Percentiles rank a stretch among this genome's conserved stretches.
phyloP scores from a whole-genome alignment of 2,113 vertebrate species.

The Xenopus laevis region DNA sequence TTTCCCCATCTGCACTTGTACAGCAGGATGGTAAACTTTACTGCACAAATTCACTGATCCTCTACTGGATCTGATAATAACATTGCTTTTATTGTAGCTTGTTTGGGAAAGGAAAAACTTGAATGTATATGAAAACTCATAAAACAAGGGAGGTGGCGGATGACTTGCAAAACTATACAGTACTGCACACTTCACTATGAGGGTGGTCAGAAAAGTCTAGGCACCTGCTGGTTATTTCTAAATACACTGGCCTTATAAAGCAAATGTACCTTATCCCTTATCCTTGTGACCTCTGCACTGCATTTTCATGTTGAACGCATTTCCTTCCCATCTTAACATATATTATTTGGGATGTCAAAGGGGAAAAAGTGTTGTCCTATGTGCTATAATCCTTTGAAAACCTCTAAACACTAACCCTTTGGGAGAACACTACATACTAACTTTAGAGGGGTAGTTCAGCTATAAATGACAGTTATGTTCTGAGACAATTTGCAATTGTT shows the following conservation, averaged over 20 bases:
- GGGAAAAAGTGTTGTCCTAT: too few species aligned
- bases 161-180: slow-evolving; percentile 1
- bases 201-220: slow-evolving; percentile 17
- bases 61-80: slow-evolving; percentile 30
- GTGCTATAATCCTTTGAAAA: too few species aligned
- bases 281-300: too few species aligned
- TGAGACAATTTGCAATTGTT: too few species aligned
- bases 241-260: neutral
- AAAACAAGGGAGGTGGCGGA: neutral
- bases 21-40: slow-evolving; percentile 27
- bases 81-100: slow-evolving; percentile 10
- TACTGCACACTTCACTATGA: neutral
- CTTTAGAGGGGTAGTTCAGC: too few species aligned
- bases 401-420: too few species aligned
- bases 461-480: too few species aligned
- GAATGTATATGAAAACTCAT: slow-evolving; percentile 30
- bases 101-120: slow-evolving; percentile 1
- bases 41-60: slow-evolving; percentile 23
- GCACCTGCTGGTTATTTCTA: slow-evolving; percentile 31
- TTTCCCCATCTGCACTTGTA: slow-evolving; percentile 35
- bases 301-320: neutral
- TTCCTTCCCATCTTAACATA: neutral
- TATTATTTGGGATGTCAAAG: too few species aligned
- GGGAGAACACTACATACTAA: too few species aligned
- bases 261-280: too few species aligned